phyloP scores from a whole-genome alignment of 30 jellyfish, hydroid and myxozoan species.

The Aurelia coerulea region DNA sequence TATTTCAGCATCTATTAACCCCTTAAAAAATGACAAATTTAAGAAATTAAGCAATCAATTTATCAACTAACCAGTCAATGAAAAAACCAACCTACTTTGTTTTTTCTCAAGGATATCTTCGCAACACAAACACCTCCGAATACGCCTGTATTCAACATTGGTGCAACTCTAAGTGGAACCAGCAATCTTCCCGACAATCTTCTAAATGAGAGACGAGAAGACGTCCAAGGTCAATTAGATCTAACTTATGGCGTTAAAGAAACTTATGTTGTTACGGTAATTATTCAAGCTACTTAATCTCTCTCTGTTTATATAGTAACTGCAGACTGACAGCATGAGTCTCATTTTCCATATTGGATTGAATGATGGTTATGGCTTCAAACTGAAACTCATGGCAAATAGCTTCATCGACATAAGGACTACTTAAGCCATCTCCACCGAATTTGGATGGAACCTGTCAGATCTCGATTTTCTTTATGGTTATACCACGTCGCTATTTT shows the following conservation, averaged over 20 bases:
- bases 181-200: neutral
- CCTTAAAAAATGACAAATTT: no score
- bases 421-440: no score
- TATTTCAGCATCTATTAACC: no score
- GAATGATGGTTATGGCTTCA: no score
- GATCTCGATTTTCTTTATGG: no score
- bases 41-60: no score
- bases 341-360: no score
- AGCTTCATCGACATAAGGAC: no score
- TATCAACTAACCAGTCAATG: no score
- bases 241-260: slow-evolving; percentile 75
- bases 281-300: neutral
- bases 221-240: slow-evolving; percentile 72
- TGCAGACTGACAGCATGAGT: neutral
- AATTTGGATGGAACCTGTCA: no score
- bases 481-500: no score
- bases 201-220: slow-evolving; percentile 13
- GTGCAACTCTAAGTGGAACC: neutral
- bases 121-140: slow-evolving; percentile 74
- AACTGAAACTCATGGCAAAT: no score
- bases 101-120: slow-evolving; percentile 40
- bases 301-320: neutral
- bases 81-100: neutral
- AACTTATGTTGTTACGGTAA: slow-evolving; percentile 68
- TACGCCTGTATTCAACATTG: slow-evolving; percentile 62